Percentiles rank a stretch among this genome's conserved stretches.
These are phyloP conservation scores for Centropus bengalensis DNA, from an alignment of 2,113 vertebrate genomes.

Conservation along the genomic window DNA sequence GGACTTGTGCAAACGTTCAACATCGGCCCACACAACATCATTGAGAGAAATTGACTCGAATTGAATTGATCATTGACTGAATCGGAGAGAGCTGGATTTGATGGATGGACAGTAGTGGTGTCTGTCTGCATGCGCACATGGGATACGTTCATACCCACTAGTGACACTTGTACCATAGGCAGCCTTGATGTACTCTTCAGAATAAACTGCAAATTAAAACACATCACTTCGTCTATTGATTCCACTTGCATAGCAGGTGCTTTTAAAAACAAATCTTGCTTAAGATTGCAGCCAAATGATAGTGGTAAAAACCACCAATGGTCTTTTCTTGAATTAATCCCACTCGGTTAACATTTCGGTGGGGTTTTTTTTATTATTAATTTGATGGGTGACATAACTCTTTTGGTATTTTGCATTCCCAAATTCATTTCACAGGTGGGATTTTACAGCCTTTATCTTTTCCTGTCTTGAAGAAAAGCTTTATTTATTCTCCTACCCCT, in stretches of 20 bases:
- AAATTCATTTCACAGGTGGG: background rate
- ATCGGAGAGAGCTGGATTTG: too few relatives aligned
- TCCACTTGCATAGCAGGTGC: background rate
- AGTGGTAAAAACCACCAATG: background rate
- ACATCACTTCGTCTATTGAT: background rate
- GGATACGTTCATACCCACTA: too few relatives aligned
- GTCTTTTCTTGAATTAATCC: background rate
- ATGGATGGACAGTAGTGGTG: too few relatives aligned
- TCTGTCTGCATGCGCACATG: fast-evolving
- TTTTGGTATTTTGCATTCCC: background rate
- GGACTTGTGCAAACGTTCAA: too few relatives aligned
- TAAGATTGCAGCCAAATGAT: background rate
- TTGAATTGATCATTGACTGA: too few relatives aligned
- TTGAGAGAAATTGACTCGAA: too few relatives aligned
- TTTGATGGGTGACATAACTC: background rate
- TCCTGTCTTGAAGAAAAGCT: background rate
- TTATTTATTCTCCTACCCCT: background rate
- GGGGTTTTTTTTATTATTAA: background rate
- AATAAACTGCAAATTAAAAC: background rate
- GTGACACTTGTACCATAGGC: background rate
- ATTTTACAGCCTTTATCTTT: background rate
- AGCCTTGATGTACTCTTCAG: background rate
- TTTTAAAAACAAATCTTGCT: background rate
- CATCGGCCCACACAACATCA: too few relatives aligned
- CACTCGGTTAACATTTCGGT: background rate